Base-by-base conservation (phyloP, 2,113 vertebrate species). In the Thunnus thynnus region DNA sequence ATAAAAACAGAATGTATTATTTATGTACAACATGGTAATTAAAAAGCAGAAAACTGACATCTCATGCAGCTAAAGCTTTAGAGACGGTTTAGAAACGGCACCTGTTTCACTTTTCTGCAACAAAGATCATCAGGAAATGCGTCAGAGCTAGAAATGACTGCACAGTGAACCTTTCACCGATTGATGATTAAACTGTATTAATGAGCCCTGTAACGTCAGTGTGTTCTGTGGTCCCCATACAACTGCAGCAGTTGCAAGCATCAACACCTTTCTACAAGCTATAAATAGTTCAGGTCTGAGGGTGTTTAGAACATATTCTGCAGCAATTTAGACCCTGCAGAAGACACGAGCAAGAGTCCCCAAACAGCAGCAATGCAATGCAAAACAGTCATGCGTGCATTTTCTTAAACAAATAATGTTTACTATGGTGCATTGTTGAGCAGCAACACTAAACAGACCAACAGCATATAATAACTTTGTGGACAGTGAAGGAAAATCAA, bases 281-380 rank as follows among this genome's bases (percentile, higher is more conserved):
- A 86, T 81, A 78, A 76, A 87, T 90, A 87, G 57, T 46, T 72
- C 66, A 20, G 16, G 48, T 73, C 54, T 70, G 16, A 20, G n/a
- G n/a, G 27, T 51, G 20, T 60, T 88, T 22, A 20, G 62, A 77
- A 56, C 32, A 67, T 16, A 46, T 57, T 58, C 68, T 73, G 81
- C 82, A 72, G 41, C 32, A 9, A 5, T 46, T 78, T 2, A 20
- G 18, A 41, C 46, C 46, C 27, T 61, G 54, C 76, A 83, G 56
- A 61, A 65, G 48, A 47, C 14, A 41, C 25, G 18, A 14, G 3
- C 71, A 27, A 27, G 58, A 13, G 62, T 22, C 22, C 27, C 1
- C 8, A 62, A 30, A 46, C 4, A 25, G 57, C 18, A 32, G 20
- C 67, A 13, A 16, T 27, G 67, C 48, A 58, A 67, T 5, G 20